Evolutionary conservation across 2,888 invertebrate species (phyloP).

Genomic region (Drosophila austrosaltans): DNA sequence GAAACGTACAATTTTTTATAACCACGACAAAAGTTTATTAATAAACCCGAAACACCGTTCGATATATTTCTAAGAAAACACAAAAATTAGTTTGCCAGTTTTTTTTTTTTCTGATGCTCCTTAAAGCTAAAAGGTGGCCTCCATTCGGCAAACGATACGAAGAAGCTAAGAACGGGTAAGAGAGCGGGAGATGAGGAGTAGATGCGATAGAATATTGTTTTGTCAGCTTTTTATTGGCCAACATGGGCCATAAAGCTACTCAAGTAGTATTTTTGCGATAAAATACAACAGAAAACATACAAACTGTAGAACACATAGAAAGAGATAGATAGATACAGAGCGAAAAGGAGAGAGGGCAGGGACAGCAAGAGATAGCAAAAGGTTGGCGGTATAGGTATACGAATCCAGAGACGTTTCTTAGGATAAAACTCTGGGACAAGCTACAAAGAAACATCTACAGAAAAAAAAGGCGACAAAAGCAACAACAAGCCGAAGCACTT

Average conservation of each 20-base stretch:
- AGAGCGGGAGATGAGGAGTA: background rate
- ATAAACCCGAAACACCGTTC: too few species aligned
- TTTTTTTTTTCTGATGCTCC: background rate
- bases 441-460: constrained; percentile 17
- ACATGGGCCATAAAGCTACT: constrained; percentile 80
- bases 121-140: constrained; percentile 18
- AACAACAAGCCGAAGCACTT: constrained; percentile 69
- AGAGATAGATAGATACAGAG: constrained; percentile 27
- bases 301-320: constrained; percentile 23
- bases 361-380: constrained; percentile 23
- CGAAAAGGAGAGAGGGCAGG: constrained; percentile 17
- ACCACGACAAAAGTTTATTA: background rate
- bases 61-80: background rate
- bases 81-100: constrained; percentile 15
- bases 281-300: constrained; percentile 73
- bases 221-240: constrained; percentile 80
- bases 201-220: constrained; percentile 71
- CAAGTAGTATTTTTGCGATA: constrained; percentile 81
- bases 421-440: constrained; percentile 76
- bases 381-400: constrained; percentile 38
- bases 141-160: background rate
- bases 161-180: background rate
- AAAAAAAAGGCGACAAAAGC: constrained; percentile 59
- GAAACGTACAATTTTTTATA: constrained; percentile 11
- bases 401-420: constrained; percentile 62